A percentile compares a stretch with the other conserved stretches of the same genome.
Conservation (phyloP, 2,113 vertebrate genomes). For the Aegotheles bennettii region DNA sequence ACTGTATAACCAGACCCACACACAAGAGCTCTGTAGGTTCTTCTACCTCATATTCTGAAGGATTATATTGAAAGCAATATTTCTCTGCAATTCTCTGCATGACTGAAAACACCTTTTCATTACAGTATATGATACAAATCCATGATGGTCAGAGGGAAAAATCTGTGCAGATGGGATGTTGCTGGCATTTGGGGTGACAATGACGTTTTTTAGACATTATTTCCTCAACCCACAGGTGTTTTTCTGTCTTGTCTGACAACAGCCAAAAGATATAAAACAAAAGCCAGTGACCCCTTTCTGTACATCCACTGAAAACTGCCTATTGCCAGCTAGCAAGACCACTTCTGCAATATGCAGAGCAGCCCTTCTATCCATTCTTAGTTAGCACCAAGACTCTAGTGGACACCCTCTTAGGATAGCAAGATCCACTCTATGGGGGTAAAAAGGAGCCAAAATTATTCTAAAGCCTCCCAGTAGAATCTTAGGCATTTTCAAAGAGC, state of each 20-base stretch:
- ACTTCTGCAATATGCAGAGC: neutral
- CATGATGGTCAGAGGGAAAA: neutral
- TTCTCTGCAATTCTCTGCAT: neutral
- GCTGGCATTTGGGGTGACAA: neutral
- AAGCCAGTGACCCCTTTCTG: neutral
- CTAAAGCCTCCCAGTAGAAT: neutral
- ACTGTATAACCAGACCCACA: neutral
- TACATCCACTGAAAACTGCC: neutral
- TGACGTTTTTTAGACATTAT: neutral
- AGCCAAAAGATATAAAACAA: neutral
- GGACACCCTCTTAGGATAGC: neutral
- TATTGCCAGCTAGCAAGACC: neutral
- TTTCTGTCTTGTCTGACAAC: neutral
- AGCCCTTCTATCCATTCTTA: neutral
- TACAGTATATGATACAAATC: neutral
- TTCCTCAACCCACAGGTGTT: neutral
- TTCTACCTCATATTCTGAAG: neutral
- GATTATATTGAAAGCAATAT: neutral
- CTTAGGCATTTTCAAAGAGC: neutral
- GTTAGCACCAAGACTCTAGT: neutral
- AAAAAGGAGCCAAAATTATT: neutral
- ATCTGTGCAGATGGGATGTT: neutral
- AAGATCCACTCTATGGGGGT: neutral
- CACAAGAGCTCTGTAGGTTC: neutral
- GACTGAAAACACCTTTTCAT: neutral